phyloP scores from a whole-genome alignment of 1,140 invertebrate genomes.

The Drosophila tropicalis region DNA sequence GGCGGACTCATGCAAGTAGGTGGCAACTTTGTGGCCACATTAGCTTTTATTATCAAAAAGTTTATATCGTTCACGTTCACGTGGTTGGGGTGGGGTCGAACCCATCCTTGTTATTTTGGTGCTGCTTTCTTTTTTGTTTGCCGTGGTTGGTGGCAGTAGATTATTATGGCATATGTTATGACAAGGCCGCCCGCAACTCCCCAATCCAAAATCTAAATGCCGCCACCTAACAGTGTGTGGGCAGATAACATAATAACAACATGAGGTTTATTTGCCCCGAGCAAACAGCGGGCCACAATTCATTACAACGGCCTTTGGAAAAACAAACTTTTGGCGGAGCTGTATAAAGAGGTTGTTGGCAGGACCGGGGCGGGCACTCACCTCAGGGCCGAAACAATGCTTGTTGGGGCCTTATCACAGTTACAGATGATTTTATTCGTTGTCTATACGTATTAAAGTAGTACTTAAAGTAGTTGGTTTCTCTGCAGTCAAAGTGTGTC shows the following conservation, averaged over 20 bases:
- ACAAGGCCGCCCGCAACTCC: constrained; percentile 47
- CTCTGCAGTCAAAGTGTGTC: no score
- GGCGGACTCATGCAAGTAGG: constrained; percentile 11
- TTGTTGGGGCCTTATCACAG: neutral
- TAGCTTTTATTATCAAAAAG: constrained; percentile 66
- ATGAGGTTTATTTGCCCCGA: constrained; percentile 55
- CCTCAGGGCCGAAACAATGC: neutral
- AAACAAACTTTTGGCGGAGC: neutral
- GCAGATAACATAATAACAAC: constrained; percentile 67
- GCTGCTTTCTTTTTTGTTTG: no score
- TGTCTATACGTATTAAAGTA: no score
- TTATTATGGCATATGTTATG: constrained; percentile 73
- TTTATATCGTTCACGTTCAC: constrained; percentile 39
- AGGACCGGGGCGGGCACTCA: neutral
- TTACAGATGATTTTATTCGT: no score
- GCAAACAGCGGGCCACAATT: constrained; percentile 43
- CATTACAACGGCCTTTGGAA: constrained; percentile 40
- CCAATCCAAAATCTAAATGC: constrained; percentile 20
- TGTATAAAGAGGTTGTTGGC: neutral
- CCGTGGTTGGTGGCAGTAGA: constrained; percentile 41
- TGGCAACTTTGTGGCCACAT: constrained; percentile 44
- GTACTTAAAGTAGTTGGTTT: no score
- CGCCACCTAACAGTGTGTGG: constrained; percentile 5
- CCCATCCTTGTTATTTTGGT: neutral
- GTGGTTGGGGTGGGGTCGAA: constrained; percentile 6